Conservation (phyloP, 2,888 invertebrate genomes). For the Reticulitermes lucifugus region DNA sequence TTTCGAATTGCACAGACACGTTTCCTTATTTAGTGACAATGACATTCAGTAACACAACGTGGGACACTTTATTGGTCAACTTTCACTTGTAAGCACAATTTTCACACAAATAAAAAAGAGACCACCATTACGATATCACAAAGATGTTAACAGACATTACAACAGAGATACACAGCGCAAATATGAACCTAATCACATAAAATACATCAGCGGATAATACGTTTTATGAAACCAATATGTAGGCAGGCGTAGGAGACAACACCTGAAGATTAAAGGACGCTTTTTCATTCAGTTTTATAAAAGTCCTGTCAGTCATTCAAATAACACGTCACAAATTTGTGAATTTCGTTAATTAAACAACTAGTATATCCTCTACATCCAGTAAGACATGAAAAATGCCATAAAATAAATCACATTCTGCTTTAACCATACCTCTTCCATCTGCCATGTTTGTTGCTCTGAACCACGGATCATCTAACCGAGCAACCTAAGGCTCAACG, state of each 20-base stretch:
- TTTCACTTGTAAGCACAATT: background rate
- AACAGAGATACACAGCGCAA: background rate
- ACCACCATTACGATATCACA: background rate
- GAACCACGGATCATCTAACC: background rate
- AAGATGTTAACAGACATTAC: background rate
- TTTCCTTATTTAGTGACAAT: conserved; percentile 39
- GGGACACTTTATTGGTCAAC: background rate
- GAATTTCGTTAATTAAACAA: background rate
- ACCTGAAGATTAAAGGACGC: background rate
- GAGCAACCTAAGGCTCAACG: conserved; percentile 47
- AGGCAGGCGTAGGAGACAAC: conserved; percentile 17
- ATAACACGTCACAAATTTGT: background rate
- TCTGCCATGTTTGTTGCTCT: conserved; percentile 54
- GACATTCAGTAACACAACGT: conserved; percentile 30
- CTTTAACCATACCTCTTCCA: conserved; percentile 51
- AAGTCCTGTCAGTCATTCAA: background rate
- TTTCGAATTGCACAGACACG: conserved; percentile 23
- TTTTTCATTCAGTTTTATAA: background rate
- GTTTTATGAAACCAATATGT: background rate
- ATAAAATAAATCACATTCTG: background rate
- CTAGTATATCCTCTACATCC: background rate
- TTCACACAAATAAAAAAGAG: background rate
- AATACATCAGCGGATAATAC: background rate
- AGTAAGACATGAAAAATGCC: background rate
- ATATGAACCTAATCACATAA: background rate